Evolutionary conservation across 1,140 invertebrate species (phyloP).

Genomic region (Drosophila asahinai): DNA sequence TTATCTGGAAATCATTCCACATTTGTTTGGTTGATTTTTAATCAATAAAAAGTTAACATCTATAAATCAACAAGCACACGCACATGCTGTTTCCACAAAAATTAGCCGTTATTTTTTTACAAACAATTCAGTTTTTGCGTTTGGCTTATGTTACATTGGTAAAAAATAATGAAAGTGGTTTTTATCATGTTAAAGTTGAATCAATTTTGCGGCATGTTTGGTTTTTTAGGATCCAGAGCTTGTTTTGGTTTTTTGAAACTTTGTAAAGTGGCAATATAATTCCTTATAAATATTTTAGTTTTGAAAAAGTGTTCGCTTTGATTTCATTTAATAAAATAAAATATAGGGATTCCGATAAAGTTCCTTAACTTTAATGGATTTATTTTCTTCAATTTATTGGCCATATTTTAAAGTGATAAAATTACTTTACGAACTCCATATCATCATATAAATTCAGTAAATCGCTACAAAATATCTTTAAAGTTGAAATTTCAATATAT

Average conservation of each 20-base stretch:
- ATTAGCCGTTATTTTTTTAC: conserved; percentile 17
- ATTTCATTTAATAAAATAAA: neutral
- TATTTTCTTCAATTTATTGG: neutral
- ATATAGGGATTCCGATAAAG: too few relatives aligned
- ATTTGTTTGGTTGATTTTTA: conserved; percentile 33
- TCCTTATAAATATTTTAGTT: neutral
- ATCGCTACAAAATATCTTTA: too few relatives aligned
- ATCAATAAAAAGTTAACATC: conserved; percentile 48
- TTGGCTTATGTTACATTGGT: neutral
- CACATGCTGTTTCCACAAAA: conserved; percentile 14
- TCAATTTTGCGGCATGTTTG: neutral
- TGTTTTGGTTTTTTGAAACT: neutral
- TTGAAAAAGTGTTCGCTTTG: neutral
- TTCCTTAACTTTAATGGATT: neutral
- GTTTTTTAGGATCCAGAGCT: neutral
- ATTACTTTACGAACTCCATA: too few relatives aligned
- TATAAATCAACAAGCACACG: conserved; percentile 32
- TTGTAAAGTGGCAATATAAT: neutral
- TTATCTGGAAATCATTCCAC: conserved; percentile 32
- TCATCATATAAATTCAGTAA: neutral
- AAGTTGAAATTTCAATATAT: neutral
- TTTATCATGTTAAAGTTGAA: conserved; percentile 17
- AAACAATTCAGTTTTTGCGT: conserved; percentile 8
- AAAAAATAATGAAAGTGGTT: conserved; percentile 12
- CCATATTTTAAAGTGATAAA: neutral